A percentile compares a stretch with the other conserved stretches of the same genome.
Evolutionary conservation across 2,888 invertebrate genomes (phyloP).

Genomic region (Pollenia amentaria): DNA sequence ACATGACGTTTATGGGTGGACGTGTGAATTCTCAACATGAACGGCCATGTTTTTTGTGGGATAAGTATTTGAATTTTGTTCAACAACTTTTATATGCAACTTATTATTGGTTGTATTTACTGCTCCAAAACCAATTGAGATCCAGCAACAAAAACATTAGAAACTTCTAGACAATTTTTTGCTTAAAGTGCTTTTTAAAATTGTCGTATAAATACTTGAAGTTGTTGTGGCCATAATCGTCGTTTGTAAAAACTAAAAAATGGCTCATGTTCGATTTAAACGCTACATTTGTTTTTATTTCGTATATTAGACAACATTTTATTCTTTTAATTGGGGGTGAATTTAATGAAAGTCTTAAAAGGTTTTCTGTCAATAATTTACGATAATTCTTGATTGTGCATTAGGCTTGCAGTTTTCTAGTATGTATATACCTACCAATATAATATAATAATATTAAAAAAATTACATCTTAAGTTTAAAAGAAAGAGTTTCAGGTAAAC

Average conservation of each 20-base stretch:
- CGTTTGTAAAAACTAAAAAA: constrained; percentile 7
- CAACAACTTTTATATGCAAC: constrained; percentile 1
- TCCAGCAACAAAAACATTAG: neutral
- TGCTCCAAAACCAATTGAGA: neutral
- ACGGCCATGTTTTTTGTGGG: neutral
- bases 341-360: constrained; percentile 42
- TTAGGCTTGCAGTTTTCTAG: constrained; percentile 3
- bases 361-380: constrained; percentile 44
- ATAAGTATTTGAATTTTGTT: neutral
- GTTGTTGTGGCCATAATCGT: constrained; percentile 28
- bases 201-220: constrained; percentile 21
- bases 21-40: constrained; percentile 26
- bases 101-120: constrained; percentile 52
- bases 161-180: neutral
- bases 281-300: neutral
- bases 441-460: neutral
- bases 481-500: neutral
- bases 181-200: constrained; percentile 18
- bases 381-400: constrained; percentile 23
- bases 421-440: neutral
- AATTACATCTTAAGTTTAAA: neutral
- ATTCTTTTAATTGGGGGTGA: constrained; percentile 1
- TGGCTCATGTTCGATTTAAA: neutral
- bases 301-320: neutral
- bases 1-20: constrained; percentile 67